Evolutionary conservation across 2,888 invertebrate genomes (phyloP), one percentile per base, ranked within the genome.

Genomic region (Drosophila phalerata): DNA sequence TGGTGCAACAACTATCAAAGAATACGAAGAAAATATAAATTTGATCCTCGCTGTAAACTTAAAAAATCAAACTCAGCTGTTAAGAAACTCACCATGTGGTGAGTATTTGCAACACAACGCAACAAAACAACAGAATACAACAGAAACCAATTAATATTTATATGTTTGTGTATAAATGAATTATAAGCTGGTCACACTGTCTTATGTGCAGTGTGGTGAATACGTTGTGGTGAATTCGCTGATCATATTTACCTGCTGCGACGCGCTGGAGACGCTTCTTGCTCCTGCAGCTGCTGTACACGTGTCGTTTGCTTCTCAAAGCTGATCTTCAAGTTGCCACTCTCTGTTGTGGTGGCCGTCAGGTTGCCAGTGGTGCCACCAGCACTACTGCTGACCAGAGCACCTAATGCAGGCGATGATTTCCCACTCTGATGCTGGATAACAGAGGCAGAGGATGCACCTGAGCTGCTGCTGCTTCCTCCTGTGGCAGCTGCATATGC

Each of bases 261-360:
- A 79, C 95, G 94, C 3, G 93, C 92, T n/a, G 93, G 93, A 49
- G 93, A 92, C 45, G 93, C 93, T 68, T 94, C 93, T 71, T 93
- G 91, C 30, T 92, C 91, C 43, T 93, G 92, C 73, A 93, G 76
- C 64, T 93, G 92, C 57, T 93, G 92, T 70, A 93, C 90, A 42
- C 93, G 91, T 32, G 93, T 92, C 40, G 92, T 90, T 84, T 94
- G 94, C 76, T 94, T 94, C 77, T 94, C 94, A 77, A 93, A 94
- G 38, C 93, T 93, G 10, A 94, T 94, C 90, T 94, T 94, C 43
- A 94, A 84, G 68, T 93, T 93, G 15, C 93, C 93, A 61, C 92
- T 92, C 69, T 93, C 94, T 71, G 93, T 93, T 66, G 92, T 91
- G 66, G 91, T 88, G 10, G 92, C 91, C 1, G 90, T 92, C 1